These are phyloP conservation scores for Atractosteus spatula DNA, from an alignment of 2,113 vertebrate species.

Conservation along the genomic window DNA sequence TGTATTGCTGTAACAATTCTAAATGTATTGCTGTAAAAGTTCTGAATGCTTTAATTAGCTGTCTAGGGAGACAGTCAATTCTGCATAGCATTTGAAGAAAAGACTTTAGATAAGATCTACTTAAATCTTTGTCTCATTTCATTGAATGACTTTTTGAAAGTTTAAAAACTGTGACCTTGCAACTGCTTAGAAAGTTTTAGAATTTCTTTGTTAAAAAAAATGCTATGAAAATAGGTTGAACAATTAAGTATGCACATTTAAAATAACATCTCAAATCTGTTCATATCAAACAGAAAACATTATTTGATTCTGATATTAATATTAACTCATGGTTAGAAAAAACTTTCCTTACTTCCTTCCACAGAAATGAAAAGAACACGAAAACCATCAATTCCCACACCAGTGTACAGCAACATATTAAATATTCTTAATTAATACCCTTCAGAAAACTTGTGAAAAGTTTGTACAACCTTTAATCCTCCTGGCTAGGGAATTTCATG, in stretches of 20 bases:
- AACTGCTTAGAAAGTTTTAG: too few species aligned
- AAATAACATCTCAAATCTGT: too few species aligned
- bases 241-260: too few species aligned
- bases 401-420: conserved; percentile 27
- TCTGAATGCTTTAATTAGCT: background rate
- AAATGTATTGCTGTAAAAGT: too few species aligned
- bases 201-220: too few species aligned
- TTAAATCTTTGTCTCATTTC: conserved; percentile 22
- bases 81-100: background rate
- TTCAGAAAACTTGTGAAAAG: background rate
- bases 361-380: conserved; percentile 26
- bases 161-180: too few species aligned
- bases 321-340: too few species aligned
- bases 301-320: too few species aligned
- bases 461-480: conserved; percentile 9
- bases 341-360: background rate
- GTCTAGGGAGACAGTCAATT: background rate
- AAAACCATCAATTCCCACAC: too few species aligned
- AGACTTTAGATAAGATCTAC: background rate
- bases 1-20: too few species aligned
- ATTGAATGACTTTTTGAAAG: background rate
- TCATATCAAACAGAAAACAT: too few species aligned
- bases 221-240: too few species aligned
- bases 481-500: conserved; percentile 8
- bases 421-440: background rate